A percentile compares a stretch with the other conserved stretches of the same genome.
Conservation (phyloP, 92 coral and sea anemone species). For the Porites evermanni region DNA sequence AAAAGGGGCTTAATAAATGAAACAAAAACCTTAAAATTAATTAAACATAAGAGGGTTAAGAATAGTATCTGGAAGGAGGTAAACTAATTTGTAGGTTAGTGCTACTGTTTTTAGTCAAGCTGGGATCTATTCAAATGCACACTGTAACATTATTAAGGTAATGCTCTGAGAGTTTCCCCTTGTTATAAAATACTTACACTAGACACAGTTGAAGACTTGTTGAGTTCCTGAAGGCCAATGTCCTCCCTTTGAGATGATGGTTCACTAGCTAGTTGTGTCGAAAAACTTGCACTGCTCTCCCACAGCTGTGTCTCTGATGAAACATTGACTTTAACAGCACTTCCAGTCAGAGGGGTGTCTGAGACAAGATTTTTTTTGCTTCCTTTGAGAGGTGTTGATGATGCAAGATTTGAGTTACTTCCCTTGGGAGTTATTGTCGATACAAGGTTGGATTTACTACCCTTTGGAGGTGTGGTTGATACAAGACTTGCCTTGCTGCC, state of each 20-base stretch:
- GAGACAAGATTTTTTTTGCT: conserved; percentile 33
- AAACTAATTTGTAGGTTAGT: no score
- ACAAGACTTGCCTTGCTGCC: conserved; percentile 42
- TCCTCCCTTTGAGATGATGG: conserved; percentile 17
- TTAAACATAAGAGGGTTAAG: no score
- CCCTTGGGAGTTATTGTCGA: conserved; percentile 9
- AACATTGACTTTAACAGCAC: conserved; percentile 5
- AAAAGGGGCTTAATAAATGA: no score
- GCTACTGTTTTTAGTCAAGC: no score
- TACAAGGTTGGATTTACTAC: conserved; percentile 36
- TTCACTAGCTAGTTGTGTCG: conserved; percentile 7
- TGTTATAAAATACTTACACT: conserved; percentile 6
- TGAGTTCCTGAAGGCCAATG: conserved; percentile 17
- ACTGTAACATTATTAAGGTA: no score
- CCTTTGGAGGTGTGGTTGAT: conserved; percentile 36
- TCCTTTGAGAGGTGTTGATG: conserved; percentile 8
- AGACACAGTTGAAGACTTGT: neutral
- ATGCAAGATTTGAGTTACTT: conserved; percentile 25
- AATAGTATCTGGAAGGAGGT: no score
- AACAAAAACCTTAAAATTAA: no score
- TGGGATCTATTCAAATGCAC: no score
- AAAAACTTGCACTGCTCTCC: conserved; percentile 20
- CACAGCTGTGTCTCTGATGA: neutral
- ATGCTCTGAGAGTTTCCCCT: neutral
- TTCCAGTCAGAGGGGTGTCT: conserved; percentile 10